Conservation (phyloP, 2,113 vertebrate genomes). For the Sigmodon hispidus region DNA sequence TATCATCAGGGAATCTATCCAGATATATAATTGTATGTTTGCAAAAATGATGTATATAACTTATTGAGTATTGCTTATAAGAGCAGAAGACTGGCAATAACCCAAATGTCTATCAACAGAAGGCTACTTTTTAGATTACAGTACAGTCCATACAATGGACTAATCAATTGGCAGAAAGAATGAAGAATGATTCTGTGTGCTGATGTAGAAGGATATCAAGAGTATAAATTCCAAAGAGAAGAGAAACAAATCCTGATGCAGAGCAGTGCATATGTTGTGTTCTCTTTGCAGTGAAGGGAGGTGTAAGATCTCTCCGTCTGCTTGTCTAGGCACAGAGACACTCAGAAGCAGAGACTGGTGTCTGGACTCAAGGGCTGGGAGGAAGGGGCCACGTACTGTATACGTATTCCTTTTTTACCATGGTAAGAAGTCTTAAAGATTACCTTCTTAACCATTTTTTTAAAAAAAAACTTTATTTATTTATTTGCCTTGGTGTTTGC, state of each 20-base stretch:
- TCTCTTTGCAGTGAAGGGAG: conserved; percentile 27
- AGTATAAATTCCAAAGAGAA: neutral
- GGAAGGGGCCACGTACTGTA: neutral
- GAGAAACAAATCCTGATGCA: neutral
- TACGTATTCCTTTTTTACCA: neutral
- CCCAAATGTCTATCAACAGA: conserved; percentile 24
- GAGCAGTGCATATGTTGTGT: neutral
- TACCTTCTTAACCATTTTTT: neutral
- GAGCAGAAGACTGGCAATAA: conserved; percentile 29
- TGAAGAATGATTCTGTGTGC: neutral
- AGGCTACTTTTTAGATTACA: conserved; percentile 41
- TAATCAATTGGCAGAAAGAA: conserved; percentile 41
- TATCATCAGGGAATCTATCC: conserved; percentile 39
- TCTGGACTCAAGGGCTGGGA: neutral
- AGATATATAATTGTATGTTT: neutral
- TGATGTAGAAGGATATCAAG: neutral
- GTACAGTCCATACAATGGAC: neutral
- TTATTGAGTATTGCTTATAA: conserved; percentile 36
- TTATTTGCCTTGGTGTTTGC: no score
- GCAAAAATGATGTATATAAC: conserved; percentile 28
- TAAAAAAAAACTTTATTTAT: no score
- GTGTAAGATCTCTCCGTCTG: neutral
- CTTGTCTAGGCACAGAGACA: neutral
- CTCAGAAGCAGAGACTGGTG: conserved; percentile 1
- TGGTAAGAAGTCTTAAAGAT: conserved; percentile 16